Conservation (phyloP, 2,113 vertebrate genomes). For the Sinocyclocheilus anshuiensis region DNA sequence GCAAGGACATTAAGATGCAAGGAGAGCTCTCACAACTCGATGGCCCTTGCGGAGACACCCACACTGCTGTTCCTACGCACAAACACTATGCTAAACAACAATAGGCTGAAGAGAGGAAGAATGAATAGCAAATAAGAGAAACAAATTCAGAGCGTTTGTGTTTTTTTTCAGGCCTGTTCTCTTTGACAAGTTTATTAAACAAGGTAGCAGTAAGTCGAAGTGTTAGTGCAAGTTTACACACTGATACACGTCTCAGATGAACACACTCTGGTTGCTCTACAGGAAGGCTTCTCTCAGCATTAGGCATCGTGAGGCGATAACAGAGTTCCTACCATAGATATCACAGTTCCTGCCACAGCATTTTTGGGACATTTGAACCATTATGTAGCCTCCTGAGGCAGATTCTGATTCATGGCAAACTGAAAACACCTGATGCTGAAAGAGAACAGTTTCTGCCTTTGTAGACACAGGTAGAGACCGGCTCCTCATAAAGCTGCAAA, state of each 20-base stretch:
- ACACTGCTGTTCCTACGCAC: conserved; percentile 30
- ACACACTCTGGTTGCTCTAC: conserved; percentile 2
- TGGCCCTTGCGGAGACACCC: conserved; percentile 43
- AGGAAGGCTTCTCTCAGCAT: conserved; percentile 6
- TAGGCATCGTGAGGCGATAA: conserved; percentile 43
- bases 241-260: not conserved
- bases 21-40: conserved; percentile 48
- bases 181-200: conserved; percentile 31
- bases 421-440: not conserved
- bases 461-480: conserved; percentile 23
- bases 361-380: conserved; percentile 49
- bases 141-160: not conserved
- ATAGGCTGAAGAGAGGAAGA: conserved; percentile 2
- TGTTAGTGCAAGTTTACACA: not conserved
- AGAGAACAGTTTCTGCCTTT: conserved; percentile 2
- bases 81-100: conserved; percentile 29
- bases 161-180: not conserved
- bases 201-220: conserved; percentile 3
- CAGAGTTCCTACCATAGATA: conserved; percentile 32
- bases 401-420: conserved; percentile 26
- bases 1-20: conserved; percentile 57
- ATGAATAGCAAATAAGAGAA: conserved; percentile 27
- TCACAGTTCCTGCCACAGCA: conserved; percentile 42
- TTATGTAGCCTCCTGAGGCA: conserved; percentile 44
- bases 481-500: conserved; percentile 24